Conservation (phyloP, 1,140 invertebrate genomes). For the Belonocnema kinseyi region DNA sequence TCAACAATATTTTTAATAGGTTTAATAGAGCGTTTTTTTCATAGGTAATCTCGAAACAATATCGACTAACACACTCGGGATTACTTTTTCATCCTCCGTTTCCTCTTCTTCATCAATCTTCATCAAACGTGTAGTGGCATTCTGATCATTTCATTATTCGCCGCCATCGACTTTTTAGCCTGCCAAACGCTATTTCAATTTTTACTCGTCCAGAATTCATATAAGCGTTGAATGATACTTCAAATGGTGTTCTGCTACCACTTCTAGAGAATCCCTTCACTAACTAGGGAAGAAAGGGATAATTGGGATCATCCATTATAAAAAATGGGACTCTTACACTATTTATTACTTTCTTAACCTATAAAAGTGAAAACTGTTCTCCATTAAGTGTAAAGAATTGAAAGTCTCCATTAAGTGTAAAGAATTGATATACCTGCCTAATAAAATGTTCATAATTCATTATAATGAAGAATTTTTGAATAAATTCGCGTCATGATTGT, state of each 20-base stretch:
- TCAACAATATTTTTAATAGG: too few species aligned
- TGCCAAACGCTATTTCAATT: not conserved
- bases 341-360: not conserved
- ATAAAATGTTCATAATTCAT: too few species aligned
- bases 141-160: not conserved
- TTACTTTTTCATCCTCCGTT: not conserved
- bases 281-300: not conserved
- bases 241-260: not conserved
- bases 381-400: not conserved
- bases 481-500: too few species aligned
- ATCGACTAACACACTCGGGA: not conserved
- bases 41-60: too few species aligned
- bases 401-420: too few species aligned
- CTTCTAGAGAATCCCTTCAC: not conserved
- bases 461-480: too few species aligned
- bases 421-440: too few species aligned
- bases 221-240: not conserved
- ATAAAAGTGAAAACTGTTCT: not conserved
- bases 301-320: not conserved
- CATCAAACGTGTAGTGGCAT: not conserved
- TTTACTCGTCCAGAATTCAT: not conserved
- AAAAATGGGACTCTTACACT: not conserved
- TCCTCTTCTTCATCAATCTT: not conserved
- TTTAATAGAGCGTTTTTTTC: too few species aligned
- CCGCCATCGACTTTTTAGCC: not conserved